Conservation (phyloP, 2,113 vertebrate species). For the Anguilla rostrata region DNA sequence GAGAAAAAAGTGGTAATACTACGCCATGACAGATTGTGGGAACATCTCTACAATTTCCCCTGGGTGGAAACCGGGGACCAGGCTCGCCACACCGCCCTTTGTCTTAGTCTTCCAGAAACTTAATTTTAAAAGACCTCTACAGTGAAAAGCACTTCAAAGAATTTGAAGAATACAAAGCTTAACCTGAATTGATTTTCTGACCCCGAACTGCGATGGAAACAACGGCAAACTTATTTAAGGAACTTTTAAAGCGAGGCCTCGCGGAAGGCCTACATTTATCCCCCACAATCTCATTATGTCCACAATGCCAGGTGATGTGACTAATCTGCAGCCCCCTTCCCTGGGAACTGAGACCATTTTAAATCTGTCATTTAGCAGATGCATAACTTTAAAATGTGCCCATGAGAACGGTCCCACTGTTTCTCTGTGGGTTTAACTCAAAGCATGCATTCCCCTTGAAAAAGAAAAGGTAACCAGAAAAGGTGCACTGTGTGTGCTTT, state of each 20-base stretch:
- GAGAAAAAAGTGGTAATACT: neutral
- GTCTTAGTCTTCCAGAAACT: neutral
- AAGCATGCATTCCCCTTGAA: neutral
- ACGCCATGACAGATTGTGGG: constrained; percentile 3
- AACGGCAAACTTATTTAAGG: neutral
- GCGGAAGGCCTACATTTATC: neutral
- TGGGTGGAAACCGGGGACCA: neutral
- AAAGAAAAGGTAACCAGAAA: neutral
- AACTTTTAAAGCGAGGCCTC: neutral
- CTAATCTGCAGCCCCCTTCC: neutral
- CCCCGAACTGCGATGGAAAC: neutral
- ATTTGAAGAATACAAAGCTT: constrained; percentile 3
- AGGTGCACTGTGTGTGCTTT: neutral
- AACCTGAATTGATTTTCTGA: neutral
- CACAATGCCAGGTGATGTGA: neutral
- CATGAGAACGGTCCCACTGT: neutral
- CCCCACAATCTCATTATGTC: neutral
- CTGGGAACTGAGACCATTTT: neutral
- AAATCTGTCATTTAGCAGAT: neutral
- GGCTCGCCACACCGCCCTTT: neutral
- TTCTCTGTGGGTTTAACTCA: neutral
- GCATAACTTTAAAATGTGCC: neutral
- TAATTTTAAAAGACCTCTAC: neutral
- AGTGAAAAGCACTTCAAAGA: neutral
- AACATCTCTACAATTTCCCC: neutral